Evolutionary conservation across 2,888 invertebrate genomes (phyloP).

Genomic region (Antheraea yamamai): DNA sequence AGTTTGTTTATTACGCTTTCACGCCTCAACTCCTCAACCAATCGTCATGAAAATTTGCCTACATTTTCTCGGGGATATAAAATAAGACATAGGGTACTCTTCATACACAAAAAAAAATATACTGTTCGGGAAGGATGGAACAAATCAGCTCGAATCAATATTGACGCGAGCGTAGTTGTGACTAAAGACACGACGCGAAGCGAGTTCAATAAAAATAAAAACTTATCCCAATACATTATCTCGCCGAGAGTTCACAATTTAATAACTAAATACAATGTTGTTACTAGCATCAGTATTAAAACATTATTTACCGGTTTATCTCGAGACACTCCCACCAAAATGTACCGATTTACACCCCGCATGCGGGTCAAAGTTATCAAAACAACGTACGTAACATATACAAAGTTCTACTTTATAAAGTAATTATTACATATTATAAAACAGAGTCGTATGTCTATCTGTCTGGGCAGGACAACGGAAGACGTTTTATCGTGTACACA

Average conservation of each 20-base stretch:
- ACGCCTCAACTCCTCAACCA: too few species aligned
- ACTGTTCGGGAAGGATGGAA: too few species aligned
- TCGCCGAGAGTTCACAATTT: not conserved
- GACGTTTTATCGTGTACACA: too few species aligned
- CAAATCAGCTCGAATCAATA: not conserved
- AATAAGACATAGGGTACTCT: too few species aligned
- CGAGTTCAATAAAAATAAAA: not conserved
- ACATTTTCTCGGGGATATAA: too few species aligned
- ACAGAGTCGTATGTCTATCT: too few species aligned
- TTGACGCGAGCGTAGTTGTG: too few species aligned
- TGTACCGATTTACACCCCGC: slow-evolving; percentile 12
- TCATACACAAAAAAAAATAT: not conserved
- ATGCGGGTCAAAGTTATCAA: slow-evolving; percentile 7
- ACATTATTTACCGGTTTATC: slow-evolving; percentile 16
- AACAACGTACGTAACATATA: not conserved
- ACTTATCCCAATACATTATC: not conserved
- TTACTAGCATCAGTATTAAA: slow-evolving; percentile 9
- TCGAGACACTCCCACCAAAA: slow-evolving; percentile 21
- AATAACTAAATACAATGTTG: slow-evolving; percentile 1
- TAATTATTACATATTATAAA: not conserved
- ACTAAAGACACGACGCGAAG: too few species aligned
- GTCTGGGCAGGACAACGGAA: too few species aligned
- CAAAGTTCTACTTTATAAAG: not conserved
- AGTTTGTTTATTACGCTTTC: too few species aligned
- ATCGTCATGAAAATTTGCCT: too few species aligned